A percentile compares a stretch with the other conserved stretches of the same genome.
phyloP scores from a whole-genome alignment of 1,140 invertebrate genomes.

The Campoletis sonorensis region DNA sequence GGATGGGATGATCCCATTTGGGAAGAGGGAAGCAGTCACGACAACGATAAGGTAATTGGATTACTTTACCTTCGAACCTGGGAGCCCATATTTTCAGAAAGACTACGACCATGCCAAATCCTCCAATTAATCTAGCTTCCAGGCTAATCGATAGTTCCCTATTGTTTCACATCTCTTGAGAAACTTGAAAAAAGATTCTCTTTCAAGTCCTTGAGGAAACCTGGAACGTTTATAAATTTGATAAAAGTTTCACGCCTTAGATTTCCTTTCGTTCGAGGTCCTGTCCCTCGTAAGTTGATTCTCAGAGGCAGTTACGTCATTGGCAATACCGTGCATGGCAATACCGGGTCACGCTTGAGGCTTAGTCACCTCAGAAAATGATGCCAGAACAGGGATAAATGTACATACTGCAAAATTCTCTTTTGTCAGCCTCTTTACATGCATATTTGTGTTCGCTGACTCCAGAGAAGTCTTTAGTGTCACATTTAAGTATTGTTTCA shows the following conservation, averaged over 20 bases:
- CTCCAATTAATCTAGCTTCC: too few relatives aligned
- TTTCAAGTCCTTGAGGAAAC: too few relatives aligned
- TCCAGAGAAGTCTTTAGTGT: neutral
- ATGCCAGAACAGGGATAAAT: neutral
- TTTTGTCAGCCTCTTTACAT: neutral
- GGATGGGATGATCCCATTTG: slow-evolving; percentile 79
- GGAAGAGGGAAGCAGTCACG: slow-evolving; percentile 71
- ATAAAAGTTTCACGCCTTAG: slow-evolving; percentile 20
- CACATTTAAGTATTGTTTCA: neutral
- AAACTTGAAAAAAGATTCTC: too few relatives aligned
- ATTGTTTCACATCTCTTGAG: too few relatives aligned
- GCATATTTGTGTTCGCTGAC: neutral
- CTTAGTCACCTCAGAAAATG: slow-evolving; percentile 64
- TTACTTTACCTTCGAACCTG: neutral
- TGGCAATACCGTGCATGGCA: slow-evolving; percentile 69
- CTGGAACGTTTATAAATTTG: neutral
- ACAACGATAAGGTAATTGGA: slow-evolving; percentile 59
- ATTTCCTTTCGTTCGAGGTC: slow-evolving; percentile 38
- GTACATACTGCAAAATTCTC: neutral
- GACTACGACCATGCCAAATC: too few relatives aligned
- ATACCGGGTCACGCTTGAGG: slow-evolving; percentile 59
- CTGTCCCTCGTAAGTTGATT: slow-evolving; percentile 27
- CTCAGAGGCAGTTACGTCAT: slow-evolving; percentile 64
- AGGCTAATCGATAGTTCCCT: too few relatives aligned
- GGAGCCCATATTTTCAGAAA: too few relatives aligned